Percentiles rank a stretch among this genome's conserved stretches.
Conservation (phyloP, 1,140 invertebrate species). For the Lepidurus apus region DNA sequence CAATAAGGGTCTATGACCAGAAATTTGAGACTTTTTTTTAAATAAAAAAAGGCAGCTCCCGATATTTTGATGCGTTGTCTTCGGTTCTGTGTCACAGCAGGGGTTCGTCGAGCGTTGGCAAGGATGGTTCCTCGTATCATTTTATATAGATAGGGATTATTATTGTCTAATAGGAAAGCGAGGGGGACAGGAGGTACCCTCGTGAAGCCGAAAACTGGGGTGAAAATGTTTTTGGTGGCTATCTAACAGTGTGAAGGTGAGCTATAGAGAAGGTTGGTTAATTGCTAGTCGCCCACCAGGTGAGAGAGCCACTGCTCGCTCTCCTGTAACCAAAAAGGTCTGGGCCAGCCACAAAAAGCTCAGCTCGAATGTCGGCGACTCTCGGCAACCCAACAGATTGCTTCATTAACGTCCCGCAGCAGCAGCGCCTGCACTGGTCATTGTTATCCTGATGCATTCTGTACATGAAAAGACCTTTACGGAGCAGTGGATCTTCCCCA, state of each 20-base stretch:
- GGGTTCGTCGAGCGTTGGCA: no score
- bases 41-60: no score
- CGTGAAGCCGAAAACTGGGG: no score
- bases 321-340: not conserved
- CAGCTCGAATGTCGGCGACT: constrained; percentile 7
- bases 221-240: no score
- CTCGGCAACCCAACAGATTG: not conserved
- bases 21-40: no score
- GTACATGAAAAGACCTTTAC: not conserved
- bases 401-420: constrained; percentile 14
- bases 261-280: not conserved
- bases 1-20: no score
- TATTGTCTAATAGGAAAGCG: constrained; percentile 16
- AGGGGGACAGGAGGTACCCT: not conserved
- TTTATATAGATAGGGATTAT: not conserved
- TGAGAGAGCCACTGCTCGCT: not conserved
- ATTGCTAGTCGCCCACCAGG: constrained; percentile 12
- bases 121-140: not conserved
- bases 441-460: not conserved
- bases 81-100: no score
- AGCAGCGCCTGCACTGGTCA: not conserved
- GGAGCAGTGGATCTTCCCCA: not conserved
- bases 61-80: no score
- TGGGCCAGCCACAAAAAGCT: not conserved
- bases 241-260: no score